Conservation (phyloP, 2,113 vertebrate genomes). For the Astur gentilis region DNA sequence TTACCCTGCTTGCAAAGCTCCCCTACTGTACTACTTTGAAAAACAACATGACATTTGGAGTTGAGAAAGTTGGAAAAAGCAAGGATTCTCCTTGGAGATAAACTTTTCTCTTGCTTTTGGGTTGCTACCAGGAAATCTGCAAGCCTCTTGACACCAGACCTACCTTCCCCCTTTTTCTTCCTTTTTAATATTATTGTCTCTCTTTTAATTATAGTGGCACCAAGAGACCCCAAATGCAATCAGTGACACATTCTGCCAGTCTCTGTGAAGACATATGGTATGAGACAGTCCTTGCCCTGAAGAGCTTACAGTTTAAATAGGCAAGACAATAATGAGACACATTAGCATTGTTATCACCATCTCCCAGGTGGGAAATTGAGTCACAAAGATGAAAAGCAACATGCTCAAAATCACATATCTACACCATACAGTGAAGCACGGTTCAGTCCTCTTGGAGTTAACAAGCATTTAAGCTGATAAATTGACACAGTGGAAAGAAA, state of each 20-base stretch:
- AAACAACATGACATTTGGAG: not conserved
- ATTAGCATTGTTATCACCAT: slow-evolving; percentile 51
- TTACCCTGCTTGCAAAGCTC: not conserved
- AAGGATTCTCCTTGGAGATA: not conserved
- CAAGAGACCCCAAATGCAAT: slow-evolving; percentile 60
- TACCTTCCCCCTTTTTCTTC: slow-evolving; percentile 25
- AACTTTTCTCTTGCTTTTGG: not conserved
- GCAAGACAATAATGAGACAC: slow-evolving; percentile 57
- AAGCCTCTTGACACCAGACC: slow-evolving; percentile 22
- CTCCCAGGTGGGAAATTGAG: slow-evolving; percentile 43
- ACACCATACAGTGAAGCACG: not conserved
- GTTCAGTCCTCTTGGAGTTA: not conserved
- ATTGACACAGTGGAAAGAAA: not conserved
- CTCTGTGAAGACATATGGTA: slow-evolving; percentile 58
- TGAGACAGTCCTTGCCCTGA: slow-evolving; percentile 54
- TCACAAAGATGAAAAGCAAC: slow-evolving; percentile 45
- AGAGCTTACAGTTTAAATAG: slow-evolving; percentile 63
- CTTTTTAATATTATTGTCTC: slow-evolving; percentile 56
- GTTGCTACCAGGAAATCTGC: slow-evolving; percentile 19
- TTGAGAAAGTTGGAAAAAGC: slow-evolving; percentile 12
- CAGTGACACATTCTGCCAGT: slow-evolving; percentile 51
- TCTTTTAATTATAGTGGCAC: slow-evolving; percentile 63
- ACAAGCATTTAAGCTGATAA: not conserved
- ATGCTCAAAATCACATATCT: not conserved
- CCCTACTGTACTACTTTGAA: not conserved